A percentile compares a stretch with the other conserved stretches of the same genome.
Conservation (phyloP, 2,888 invertebrate genomes). For the Neria commutata region DNA sequence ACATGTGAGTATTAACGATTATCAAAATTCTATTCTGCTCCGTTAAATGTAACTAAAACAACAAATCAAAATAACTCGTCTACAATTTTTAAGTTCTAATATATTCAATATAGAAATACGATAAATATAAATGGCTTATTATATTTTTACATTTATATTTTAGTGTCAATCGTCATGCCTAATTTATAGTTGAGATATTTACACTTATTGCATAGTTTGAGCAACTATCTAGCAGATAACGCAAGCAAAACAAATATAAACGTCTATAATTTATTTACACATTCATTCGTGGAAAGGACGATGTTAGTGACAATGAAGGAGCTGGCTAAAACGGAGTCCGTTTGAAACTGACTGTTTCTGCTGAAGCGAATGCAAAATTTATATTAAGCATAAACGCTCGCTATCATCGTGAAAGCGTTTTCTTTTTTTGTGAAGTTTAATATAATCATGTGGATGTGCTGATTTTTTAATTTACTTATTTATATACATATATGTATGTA, state of each 20-base stretch:
- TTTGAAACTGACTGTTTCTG: too few relatives aligned
- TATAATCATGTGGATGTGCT: too few relatives aligned
- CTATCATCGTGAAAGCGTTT: too few relatives aligned
- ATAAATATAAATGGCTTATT: constrained; percentile 2
- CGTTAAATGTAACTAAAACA: too few relatives aligned
- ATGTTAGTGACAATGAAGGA: constrained; percentile 2
- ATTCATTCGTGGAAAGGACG: too few relatives aligned
- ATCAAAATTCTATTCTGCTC: constrained; percentile 55
- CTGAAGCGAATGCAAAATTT: too few relatives aligned
- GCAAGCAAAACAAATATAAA: constrained; percentile 7
- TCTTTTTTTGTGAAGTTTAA: too few relatives aligned
- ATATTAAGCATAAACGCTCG: too few relatives aligned
- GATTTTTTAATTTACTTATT: constrained; percentile 6
- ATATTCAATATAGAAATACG: background rate
- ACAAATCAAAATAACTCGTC: constrained; percentile 37
- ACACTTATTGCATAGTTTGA: constrained; percentile 17
- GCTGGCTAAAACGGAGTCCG: background rate
- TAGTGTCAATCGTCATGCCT: constrained; percentile 7
- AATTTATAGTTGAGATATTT: constrained; percentile 33
- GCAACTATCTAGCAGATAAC: constrained; percentile 23
- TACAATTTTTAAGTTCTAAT: constrained; percentile 2
- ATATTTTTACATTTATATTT: constrained; percentile 6
- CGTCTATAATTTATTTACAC: background rate
- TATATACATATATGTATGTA: background rate
- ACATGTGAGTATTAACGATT: constrained; percentile 46